Percentiles rank a stretch among this genome's conserved stretches.
Conservation (phyloP, 2,113 vertebrate genomes). For the Apteryx mantelli region DNA sequence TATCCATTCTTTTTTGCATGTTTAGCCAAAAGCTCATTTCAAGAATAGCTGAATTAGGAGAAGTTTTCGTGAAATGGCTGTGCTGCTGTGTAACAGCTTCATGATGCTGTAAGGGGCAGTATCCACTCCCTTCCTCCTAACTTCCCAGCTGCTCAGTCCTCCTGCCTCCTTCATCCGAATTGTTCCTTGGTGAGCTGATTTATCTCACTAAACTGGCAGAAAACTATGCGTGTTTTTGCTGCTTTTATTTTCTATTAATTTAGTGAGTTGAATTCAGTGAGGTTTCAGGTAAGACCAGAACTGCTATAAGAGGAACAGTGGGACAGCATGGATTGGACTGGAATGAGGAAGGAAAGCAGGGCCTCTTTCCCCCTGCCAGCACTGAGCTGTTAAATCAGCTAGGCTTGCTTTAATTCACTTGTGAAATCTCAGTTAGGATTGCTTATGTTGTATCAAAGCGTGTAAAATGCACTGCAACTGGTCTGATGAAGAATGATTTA, state of each 20-base stretch:
- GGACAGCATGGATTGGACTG: neutral
- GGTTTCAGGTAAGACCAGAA: neutral
- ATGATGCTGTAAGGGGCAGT: neutral
- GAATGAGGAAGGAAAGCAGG: neutral
- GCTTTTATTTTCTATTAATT: neutral
- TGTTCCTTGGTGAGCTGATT: neutral
- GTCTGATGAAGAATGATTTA: neutral
- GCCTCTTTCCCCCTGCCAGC: rapidly evolving
- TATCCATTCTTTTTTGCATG: neutral
- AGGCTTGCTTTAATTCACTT: neutral
- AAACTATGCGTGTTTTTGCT: neutral
- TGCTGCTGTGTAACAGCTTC: neutral
- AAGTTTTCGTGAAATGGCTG: neutral
- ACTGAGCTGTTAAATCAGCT: neutral
- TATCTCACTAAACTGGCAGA: neutral
- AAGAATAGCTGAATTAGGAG: neutral
- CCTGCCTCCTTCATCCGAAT: neutral
- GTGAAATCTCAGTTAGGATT: neutral
- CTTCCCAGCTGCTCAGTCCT: neutral
- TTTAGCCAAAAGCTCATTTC: neutral
- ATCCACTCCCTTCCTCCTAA: neutral
- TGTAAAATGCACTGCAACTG: neutral
- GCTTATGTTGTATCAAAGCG: neutral
- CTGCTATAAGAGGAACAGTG: neutral
- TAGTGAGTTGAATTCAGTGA: neutral